These are phyloP conservation scores for Temnothorax rugatulus DNA, from an alignment of 2,888 invertebrate genomes.

Conservation along the genomic window DNA sequence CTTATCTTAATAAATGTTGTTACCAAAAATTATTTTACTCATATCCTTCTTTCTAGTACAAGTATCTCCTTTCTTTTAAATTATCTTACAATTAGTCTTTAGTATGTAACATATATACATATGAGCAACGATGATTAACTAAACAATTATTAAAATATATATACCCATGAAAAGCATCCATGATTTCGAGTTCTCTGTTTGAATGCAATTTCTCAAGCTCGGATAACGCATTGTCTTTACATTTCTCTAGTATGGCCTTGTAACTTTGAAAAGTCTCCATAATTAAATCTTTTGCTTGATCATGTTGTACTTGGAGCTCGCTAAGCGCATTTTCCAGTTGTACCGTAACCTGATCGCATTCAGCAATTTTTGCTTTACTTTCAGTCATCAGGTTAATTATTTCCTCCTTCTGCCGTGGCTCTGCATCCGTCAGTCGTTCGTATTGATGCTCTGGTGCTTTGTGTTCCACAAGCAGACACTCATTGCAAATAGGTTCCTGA, in stretches of 20 bases:
- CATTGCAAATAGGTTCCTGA: conserved; percentile 94
- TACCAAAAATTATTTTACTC: not conserved
- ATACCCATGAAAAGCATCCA: conserved; percentile 93
- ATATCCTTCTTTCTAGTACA: not conserved
- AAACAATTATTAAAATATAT: not conserved
- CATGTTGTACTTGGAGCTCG: conserved; percentile 95
- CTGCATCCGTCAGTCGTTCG: conserved; percentile 93
- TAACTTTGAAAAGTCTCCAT: conserved; percentile 93
- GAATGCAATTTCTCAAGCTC: conserved; percentile 93
- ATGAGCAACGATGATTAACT: not conserved
- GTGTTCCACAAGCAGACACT: conserved; percentile 94
- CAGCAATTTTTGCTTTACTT: conserved; percentile 91
- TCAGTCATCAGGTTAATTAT: conserved; percentile 92
- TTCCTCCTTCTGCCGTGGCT: conserved; percentile 92
- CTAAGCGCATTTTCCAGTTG: conserved; percentile 93
- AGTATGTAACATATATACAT: not conserved
- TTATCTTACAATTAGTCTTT: not conserved
- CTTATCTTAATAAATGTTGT: not conserved
- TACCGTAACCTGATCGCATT: conserved; percentile 92
- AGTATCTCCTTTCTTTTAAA: not conserved
- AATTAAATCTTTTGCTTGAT: conserved; percentile 94
- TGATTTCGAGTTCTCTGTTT: conserved; percentile 94
- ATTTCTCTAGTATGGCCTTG: conserved; percentile 93
- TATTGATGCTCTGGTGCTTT: conserved; percentile 94
- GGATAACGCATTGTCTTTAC: conserved; percentile 91